Conservation (phyloP, 2,888 invertebrate genomes). For the Gerris lacustris region DNA sequence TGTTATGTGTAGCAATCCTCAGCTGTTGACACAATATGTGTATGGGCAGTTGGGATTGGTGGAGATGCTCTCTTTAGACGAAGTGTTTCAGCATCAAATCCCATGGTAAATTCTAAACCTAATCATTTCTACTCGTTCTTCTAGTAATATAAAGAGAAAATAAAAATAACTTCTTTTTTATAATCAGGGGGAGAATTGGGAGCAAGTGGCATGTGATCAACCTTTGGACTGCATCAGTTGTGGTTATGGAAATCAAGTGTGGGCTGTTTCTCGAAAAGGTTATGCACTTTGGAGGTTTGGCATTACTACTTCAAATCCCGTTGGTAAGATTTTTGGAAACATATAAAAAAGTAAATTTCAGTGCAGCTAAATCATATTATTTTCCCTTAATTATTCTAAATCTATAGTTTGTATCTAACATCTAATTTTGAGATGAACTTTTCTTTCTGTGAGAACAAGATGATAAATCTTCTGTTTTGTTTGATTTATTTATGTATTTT, state of each 20-base stretch:
- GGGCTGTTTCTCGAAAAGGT: conserved; percentile 80
- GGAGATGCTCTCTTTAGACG: conserved; percentile 74
- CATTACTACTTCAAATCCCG: conserved; percentile 52
- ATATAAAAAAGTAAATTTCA: not conserved
- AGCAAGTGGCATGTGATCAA: conserved; percentile 70
- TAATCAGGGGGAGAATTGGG: conserved; percentile 59
- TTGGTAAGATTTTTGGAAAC: conserved; percentile 37
- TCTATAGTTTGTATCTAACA: too few relatives aligned
- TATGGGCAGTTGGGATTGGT: conserved; percentile 76
- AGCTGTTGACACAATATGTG: conserved; percentile 39
- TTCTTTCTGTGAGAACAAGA: too few relatives aligned
- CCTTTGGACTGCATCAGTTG: conserved; percentile 62
- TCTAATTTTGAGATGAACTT: too few relatives aligned
- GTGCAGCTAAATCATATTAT: too few relatives aligned
- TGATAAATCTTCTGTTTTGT: too few relatives aligned
- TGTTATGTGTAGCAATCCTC: conserved; percentile 20
- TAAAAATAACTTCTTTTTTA: conserved; percentile 15
- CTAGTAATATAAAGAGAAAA: too few relatives aligned
- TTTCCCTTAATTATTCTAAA: too few relatives aligned
- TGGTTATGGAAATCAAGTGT: conserved; percentile 54
- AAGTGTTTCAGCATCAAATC: conserved; percentile 60
- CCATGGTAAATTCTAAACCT: conserved; percentile 47
- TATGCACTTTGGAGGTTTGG: conserved; percentile 70
- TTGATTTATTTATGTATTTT: too few relatives aligned
- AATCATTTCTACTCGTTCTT: too few relatives aligned